Evolutionary conservation across 2,888 invertebrate species (phyloP).

Genomic region (Nymphalis polychloros): DNA sequence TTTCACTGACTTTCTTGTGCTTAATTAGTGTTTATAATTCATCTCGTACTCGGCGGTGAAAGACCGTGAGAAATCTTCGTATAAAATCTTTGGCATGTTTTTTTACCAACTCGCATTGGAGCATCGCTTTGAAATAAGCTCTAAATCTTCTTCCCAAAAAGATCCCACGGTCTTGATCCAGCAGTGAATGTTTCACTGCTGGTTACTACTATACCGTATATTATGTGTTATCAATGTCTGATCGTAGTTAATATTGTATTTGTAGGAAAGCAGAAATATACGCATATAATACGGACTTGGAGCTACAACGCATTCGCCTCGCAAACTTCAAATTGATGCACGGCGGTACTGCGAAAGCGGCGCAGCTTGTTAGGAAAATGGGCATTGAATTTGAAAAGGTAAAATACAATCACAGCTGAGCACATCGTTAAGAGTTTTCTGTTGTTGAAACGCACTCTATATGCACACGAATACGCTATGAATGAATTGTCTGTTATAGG

Average conservation of each 20-base stretch:
- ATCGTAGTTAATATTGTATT: background rate
- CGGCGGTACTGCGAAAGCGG: constrained; percentile 60
- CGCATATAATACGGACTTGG: constrained; percentile 69
- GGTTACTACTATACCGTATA: too few species aligned
- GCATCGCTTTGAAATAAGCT: too few species aligned
- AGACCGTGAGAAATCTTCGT: too few species aligned
- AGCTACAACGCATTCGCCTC: constrained; percentile 65
- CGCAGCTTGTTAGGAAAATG: constrained; percentile 65
- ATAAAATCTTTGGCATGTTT: too few species aligned
- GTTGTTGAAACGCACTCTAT: background rate
- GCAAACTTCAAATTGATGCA: constrained; percentile 68
- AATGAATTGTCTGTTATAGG: background rate
- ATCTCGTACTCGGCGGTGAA: too few species aligned
- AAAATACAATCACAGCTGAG: background rate
- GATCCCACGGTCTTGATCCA: background rate
- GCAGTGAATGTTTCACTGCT: too few species aligned
- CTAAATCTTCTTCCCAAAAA: too few species aligned
- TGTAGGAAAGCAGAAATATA: constrained; percentile 67
- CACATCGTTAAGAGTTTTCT: background rate
- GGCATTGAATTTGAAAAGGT: constrained; percentile 73
- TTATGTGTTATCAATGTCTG: background rate
- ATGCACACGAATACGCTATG: background rate
- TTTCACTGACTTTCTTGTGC: too few species aligned
- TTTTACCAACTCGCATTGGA: too few species aligned
- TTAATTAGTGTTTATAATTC: too few species aligned